Evolutionary conservation across 2,797 vertebrate genomes (phyloP).

Genomic region (Falco biarmicus): DNA sequence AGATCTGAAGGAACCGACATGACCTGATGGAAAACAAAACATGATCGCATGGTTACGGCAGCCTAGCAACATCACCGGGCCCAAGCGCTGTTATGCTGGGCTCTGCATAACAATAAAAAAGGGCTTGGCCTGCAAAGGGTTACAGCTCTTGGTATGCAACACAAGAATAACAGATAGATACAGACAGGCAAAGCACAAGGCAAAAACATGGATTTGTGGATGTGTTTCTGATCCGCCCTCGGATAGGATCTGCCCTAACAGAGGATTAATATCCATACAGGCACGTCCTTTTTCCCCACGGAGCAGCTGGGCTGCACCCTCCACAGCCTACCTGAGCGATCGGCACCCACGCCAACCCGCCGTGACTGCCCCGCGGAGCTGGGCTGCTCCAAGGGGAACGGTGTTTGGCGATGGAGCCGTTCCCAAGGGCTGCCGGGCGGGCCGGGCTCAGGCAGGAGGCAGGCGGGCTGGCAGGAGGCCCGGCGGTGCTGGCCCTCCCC

Average conservation of each 20-base stretch:
- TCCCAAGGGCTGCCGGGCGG: not conserved
- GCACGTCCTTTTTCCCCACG: not conserved
- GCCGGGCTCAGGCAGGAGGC: fast-evolving
- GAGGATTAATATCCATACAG: not conserved
- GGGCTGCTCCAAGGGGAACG: not conserved
- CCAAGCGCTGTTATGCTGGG: not conserved
- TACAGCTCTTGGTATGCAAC: not conserved
- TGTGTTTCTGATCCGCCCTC: not conserved
- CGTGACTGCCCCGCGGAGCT: fast-evolving
- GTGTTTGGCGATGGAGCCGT: fast-evolving
- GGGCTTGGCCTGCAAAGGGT: not conserved
- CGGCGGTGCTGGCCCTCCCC: not conserved
- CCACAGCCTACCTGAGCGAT: not conserved
- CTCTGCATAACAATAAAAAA: not conserved
- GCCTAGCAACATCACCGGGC: slow-evolving; percentile 20
- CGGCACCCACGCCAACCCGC: fast-evolving
- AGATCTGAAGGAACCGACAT: slow-evolving; percentile 45
- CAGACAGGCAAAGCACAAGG: not conserved
- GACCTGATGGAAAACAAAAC: slow-evolving; percentile 44
- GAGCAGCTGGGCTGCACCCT: not conserved
- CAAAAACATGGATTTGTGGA: not conserved
- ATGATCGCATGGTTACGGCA: not conserved
- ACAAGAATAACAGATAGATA: not conserved
- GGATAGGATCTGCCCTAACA: not conserved
- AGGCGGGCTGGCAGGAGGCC: not conserved